These are phyloP conservation scores for Lophotriccus pileatus DNA, from an alignment of 2,797 vertebrate genomes.

Conservation along the genomic window DNA sequence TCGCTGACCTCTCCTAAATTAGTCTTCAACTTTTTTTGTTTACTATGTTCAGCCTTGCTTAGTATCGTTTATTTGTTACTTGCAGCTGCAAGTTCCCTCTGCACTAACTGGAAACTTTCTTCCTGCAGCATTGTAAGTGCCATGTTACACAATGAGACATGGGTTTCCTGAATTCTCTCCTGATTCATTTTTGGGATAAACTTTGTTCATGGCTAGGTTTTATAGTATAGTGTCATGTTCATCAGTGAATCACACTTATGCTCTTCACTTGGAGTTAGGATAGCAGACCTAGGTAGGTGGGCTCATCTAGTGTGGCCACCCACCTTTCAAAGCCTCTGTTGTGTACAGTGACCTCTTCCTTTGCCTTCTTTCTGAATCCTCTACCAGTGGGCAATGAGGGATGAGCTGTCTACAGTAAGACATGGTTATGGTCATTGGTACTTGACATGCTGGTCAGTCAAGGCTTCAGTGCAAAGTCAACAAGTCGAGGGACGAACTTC, in stretches of 20 bases:
- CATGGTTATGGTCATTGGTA: neutral
- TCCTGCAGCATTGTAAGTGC: accelerated
- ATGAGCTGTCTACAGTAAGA: neutral
- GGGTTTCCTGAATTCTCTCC: neutral
- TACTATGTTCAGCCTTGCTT: neutral
- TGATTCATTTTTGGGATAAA: neutral
- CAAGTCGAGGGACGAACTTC: neutral
- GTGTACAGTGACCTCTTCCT: neutral
- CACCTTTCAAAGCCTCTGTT: neutral
- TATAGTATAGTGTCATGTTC: neutral
- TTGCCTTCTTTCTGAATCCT: neutral
- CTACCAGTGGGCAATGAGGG: neutral
- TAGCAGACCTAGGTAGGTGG: neutral
- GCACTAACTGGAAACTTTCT: neutral
- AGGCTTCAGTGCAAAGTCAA: neutral
- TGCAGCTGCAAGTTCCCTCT: neutral
- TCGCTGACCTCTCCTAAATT: neutral
- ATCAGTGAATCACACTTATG: neutral
- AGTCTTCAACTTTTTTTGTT: neutral
- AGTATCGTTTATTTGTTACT: neutral
- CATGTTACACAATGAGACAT: neutral
- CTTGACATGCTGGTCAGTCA: neutral
- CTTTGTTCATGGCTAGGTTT: neutral
- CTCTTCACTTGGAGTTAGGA: neutral
- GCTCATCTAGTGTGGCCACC: neutral